Conservation (phyloP, 2,113 vertebrate species). For the Mustela nigripes region DNA sequence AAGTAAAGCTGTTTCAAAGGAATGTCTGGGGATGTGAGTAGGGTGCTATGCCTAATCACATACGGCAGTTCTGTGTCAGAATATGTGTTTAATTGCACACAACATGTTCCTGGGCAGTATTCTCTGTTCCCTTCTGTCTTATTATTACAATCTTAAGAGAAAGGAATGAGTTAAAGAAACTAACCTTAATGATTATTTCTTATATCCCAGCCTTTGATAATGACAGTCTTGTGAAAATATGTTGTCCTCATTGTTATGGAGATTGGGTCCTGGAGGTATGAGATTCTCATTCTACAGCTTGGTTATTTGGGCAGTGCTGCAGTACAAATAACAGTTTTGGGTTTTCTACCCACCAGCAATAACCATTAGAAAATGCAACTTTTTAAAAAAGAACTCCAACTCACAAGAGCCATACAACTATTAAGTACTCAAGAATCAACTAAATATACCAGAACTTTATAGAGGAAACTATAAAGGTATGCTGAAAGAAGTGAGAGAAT, state of each 20-base stretch:
- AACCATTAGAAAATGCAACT: background rate
- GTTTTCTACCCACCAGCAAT: background rate
- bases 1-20: background rate
- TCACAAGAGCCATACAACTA: background rate
- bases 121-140: background rate
- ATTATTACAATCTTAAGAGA: background rate
- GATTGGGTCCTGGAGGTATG: background rate
- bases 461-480: background rate
- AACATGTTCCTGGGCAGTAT: background rate
- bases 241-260: background rate
- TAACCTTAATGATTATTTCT: background rate
- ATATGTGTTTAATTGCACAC: background rate
- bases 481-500: background rate
- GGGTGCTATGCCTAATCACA: background rate
- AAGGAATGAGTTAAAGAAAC: background rate
- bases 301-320: background rate
- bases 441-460: background rate
- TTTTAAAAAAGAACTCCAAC: background rate
- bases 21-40: background rate
- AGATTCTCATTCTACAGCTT: background rate
- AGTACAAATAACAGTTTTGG: background rate
- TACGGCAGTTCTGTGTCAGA: background rate
- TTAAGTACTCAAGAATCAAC: background rate
- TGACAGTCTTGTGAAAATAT: background rate
- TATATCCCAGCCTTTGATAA: background rate